Evolutionary conservation across 2,113 vertebrate genomes (phyloP).

Genomic region (Falco punctatus): DNA sequence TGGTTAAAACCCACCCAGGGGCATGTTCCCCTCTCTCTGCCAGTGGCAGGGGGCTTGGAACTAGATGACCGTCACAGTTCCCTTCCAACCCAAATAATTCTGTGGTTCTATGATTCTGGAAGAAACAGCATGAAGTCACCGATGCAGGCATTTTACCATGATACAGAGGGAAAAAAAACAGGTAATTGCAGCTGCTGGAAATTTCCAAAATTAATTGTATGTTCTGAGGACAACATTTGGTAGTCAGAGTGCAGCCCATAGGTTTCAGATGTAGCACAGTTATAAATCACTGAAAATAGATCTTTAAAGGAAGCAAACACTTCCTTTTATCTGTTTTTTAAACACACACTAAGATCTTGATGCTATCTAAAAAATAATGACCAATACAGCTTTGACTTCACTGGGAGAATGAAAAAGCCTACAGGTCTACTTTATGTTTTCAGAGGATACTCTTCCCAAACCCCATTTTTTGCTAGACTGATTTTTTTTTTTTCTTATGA

Average conservation of each 20-base stretch:
- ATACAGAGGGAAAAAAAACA: not conserved
- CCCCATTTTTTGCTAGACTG: not conserved
- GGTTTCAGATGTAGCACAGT: not conserved
- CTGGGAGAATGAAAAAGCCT: not conserved
- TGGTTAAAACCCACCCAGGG: conserved; percentile 71
- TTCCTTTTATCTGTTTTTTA: not conserved
- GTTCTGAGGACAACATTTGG: not conserved
- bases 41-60: not conserved
- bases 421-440: not conserved
- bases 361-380: not conserved
- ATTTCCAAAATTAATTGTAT: not conserved
- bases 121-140: accelerated
- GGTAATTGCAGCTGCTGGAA: not conserved
- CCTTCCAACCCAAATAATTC: not conserved
- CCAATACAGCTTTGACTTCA: not conserved
- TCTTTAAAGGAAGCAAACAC: not conserved
- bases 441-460: not conserved
- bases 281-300: not conserved
- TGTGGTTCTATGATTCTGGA: not conserved
- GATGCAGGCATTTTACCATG: not conserved
- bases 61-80: too few species aligned
- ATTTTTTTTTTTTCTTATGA: not conserved
- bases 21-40: not conserved
- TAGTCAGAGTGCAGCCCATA: not conserved
- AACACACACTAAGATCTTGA: not conserved